Evolutionary conservation across 2,888 invertebrate genomes (phyloP), one percentile per base, ranked within the genome.

Genomic region (Tineola bisselliella): DNA sequence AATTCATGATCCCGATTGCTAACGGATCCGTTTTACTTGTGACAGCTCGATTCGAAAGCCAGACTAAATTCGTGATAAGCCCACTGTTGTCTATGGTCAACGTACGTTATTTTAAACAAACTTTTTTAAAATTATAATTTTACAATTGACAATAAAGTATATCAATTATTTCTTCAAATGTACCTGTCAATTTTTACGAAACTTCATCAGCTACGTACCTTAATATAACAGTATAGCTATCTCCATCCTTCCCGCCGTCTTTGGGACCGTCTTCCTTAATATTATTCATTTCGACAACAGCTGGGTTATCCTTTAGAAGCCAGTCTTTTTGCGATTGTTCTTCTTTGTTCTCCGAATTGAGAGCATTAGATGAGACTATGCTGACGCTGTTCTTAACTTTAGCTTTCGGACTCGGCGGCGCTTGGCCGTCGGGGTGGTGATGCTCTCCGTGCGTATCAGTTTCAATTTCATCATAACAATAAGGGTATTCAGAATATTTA

Each of bases 401-500:
- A 4, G 80, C 74, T 52, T 83, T 87, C 0, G 86, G 84, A 66
- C 81, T 84, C 0, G 84, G 77, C 0, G 84, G 84, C 15, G 81
- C 72, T 61, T 74, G 74, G 0, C 84, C 84, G 38, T 87, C 87
- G 17, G 87, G 73, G 69, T 89, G 77, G 64, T 88, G 88, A 56
- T 90, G 89, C 62, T 90, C 89, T 63, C 90, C 91, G 68, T 91
- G 91, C 0, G 91, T 91, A 63, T 92, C 92, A 19, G 91, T 91
- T 11, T 92, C 91, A 44, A 95, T 94, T 75, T 94, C 95, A 66
- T 94, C 94, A 66, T 95, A 95, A 70, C 94, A 94, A 73, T 94
- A 94, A 0, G 94, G 94, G 75, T 94, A 94, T 44, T 94, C 94
- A n/a, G 94, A 94, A 71, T 95, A 95, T 72, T 94, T 94, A 68